Conservation (phyloP, 1,140 invertebrate genomes). For the Drosophila baimaii region DNA sequence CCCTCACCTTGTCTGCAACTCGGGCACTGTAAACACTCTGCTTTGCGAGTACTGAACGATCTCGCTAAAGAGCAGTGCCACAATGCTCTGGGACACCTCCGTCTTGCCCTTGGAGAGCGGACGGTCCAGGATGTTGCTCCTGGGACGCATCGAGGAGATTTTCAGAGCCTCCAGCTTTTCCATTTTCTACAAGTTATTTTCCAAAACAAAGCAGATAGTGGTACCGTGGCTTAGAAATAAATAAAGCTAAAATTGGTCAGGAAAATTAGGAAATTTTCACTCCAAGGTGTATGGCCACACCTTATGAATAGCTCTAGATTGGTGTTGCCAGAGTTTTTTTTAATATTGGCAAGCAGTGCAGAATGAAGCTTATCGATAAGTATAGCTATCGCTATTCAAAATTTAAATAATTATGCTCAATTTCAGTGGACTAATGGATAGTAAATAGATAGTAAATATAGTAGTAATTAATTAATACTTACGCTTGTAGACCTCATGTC, state of each 20-base stretch:
- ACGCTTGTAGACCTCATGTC: too few relatives aligned
- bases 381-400: too few relatives aligned
- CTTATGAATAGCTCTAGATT: too few relatives aligned
- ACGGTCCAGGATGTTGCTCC: conserved; percentile 95
- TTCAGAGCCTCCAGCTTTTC: conserved; percentile 81
- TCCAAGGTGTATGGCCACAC: too few relatives aligned
- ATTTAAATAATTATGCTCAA: too few relatives aligned
- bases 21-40: conserved; percentile 96
- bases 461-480: too few relatives aligned
- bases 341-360: too few relatives aligned
- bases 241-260: background rate
- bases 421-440: too few relatives aligned
- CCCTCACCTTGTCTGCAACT: conserved; percentile 89
- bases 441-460: too few relatives aligned
- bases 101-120: conserved; percentile 95
- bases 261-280: too few relatives aligned
- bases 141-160: conserved; percentile 85
- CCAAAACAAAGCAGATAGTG: conserved; percentile 27
- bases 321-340: too few relatives aligned
- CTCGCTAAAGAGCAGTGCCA: conserved; percentile 98
- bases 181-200: conserved; percentile 47
- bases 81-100: conserved; percentile 96
- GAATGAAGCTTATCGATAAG: too few relatives aligned
- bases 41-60: conserved; percentile 99
- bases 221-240: background rate